Evolutionary conservation across 2,797 vertebrate species (phyloP), one percentile per base, ranked within the genome.

Genomic region (Esox lucius): DNA sequence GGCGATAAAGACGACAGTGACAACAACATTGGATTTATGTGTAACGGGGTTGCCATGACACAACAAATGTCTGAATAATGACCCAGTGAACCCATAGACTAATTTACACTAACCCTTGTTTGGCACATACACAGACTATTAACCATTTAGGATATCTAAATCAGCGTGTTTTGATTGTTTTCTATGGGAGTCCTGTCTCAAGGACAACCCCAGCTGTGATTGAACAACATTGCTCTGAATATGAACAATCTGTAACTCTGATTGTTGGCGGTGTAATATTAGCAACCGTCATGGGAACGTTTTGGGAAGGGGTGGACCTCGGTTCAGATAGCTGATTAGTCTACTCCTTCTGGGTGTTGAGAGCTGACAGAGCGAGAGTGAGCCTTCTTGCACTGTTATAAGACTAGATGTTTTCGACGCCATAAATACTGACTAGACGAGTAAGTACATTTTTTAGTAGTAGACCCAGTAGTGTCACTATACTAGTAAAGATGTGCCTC

Each of bases 21-120:
- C 61, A 73, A 66, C 79, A 74, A 73, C 62, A 78, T 73, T 73
- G 73, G 67, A 66, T 70, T 73, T 67, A 70, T 71, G 76, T 53
- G 39, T 48, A 65, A 74, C 51, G 33, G n/a, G 49, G 78, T 83
- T 85, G 74, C 80, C 77, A 81, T 84, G 79, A 79, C 79, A 78
- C 72, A 78, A 39, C 64, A 51, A 51, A 46, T 26, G 68, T 59
- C 53, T 74, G 75, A 76, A 79, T 31, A 48, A 61, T 70, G 70
- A 61, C 56, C 72, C 68, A 19, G 19, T 31, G 67, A 66, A 61
- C 49, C 31, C 19, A 68, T 61, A 39, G 9, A 24, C 72, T 74
- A 26, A 15, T 64, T 68, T 13, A 48, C 33, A 66, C 28, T 33
- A 35, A 26, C 22, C 56, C 56, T 11, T 61, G 22, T 66, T 17